Evolutionary conservation across 2,797 vertebrate genomes (phyloP), one percentile per base, ranked within the genome.

Genomic region (Micromesistius poutassou): DNA sequence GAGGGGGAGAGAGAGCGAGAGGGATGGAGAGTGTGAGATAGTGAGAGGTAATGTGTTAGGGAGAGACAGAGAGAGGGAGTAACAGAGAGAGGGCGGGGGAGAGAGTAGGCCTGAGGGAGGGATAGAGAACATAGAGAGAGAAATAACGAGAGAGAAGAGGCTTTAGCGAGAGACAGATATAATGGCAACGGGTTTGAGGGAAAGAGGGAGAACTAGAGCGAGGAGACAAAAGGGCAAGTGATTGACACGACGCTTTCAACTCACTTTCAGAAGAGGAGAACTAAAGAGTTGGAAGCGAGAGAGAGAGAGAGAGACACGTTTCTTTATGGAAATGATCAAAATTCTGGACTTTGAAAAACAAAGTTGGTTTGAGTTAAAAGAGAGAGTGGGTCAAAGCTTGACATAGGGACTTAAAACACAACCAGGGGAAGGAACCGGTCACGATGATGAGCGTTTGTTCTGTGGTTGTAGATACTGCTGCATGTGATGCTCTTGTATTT

Each of bases 11-110:
- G 3, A 71, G 2, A 30, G 38, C 2, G 50, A 1, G 50, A 62
- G 50, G 73, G 70, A 38, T 16, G 3, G 25, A 12, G 35, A 46
- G 25, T 0, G n/a, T 72, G 36, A 35, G 14, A 33, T 12, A n/a
- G 31, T 68, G 16, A 13, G 36, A 50, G 28, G 0, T 3, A 40
- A n/a, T 71, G 81, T 76, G 40, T 75, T 30, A 38, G 14, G 12
- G 7, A 16, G 25, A 12, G 3, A 71, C 8, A 30, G 38, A 5
- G 50, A 1, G 50, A 62, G 50, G 73, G 70, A 38, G 40, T 78
- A n/a, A n/a, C n/a, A n/a, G n/a, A n/a, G 70, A 19, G 28, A 16
- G 71, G 81, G 55, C 83, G 79, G 78, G 83, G 76, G 78, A 75
- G 83, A 55, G 30, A 55, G 16, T 46, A 46, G 42, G 36, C 36